Conservation (phyloP, 1,140 invertebrate genomes). For the Leptinotarsa defecta region DNA sequence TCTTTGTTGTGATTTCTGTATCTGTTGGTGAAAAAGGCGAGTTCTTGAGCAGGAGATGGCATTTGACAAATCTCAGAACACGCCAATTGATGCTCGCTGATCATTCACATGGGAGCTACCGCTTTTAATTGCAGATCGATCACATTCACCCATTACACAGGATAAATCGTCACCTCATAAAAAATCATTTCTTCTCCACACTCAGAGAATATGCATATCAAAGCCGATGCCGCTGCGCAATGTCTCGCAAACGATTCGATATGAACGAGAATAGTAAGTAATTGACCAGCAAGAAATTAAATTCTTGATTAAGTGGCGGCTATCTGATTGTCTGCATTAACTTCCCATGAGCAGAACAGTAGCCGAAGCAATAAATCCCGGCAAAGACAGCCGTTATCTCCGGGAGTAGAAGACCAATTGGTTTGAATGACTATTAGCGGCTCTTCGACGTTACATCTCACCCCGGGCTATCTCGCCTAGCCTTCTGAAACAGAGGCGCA, state of each 20-base stretch:
- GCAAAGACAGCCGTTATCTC: slow-evolving; percentile 44
- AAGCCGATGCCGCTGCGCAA: background rate
- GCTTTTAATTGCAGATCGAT: too few species aligned
- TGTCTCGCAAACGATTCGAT: background rate
- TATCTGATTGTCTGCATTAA: slow-evolving; percentile 26
- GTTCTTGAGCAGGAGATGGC: too few species aligned
- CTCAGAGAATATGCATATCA: slow-evolving; percentile 19
- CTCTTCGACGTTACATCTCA: slow-evolving; percentile 31
- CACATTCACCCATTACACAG: too few species aligned
- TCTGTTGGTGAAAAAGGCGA: too few species aligned
- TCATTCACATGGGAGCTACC: too few species aligned
- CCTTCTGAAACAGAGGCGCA: background rate
- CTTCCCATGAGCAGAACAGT: slow-evolving; percentile 38
- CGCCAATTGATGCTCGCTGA: too few species aligned
- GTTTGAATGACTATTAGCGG: slow-evolving; percentile 48
- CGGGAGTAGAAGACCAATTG: slow-evolving; percentile 45
- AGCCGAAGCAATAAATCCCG: slow-evolving; percentile 43
- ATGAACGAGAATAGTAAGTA: slow-evolving; percentile 22
- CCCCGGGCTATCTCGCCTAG: slow-evolving; percentile 21
- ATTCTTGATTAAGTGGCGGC: slow-evolving; percentile 21
- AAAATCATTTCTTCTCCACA: background rate
- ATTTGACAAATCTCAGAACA: too few species aligned
- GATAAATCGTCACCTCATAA: slow-evolving; percentile 5
- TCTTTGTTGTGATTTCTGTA: too few species aligned
- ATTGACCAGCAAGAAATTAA: slow-evolving; percentile 22